A percentile compares a stretch with the other conserved stretches of the same genome.
These are phyloP conservation scores for Neodiprion fabricii DNA, from an alignment of 1,140 invertebrate genomes.

Conservation along the genomic window DNA sequence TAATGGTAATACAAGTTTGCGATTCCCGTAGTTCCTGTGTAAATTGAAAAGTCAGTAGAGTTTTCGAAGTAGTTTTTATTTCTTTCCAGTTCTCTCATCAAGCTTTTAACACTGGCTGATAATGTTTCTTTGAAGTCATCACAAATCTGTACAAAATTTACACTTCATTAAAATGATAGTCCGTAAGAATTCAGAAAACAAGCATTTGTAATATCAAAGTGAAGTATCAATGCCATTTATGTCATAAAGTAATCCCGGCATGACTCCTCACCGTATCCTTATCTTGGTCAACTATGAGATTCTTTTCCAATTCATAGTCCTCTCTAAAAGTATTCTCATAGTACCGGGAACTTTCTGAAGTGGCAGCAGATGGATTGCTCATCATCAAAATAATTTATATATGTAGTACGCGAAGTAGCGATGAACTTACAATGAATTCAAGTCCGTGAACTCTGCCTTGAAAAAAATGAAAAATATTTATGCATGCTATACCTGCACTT, in stretches of 20 bases:
- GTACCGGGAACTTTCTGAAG: constrained; percentile 26
- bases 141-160: constrained; percentile 36
- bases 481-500: too few relatives aligned
- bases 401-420: too few relatives aligned
- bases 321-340: constrained; percentile 40
- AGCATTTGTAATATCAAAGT: constrained; percentile 13
- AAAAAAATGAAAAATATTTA: too few relatives aligned
- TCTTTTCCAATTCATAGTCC: constrained; percentile 27
- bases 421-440: too few relatives aligned
- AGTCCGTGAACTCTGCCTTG: too few relatives aligned
- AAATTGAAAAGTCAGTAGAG: constrained; percentile 57
- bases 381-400: background rate
- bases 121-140: constrained; percentile 39
- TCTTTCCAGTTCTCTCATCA: constrained; percentile 39
- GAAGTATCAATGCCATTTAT: background rate
- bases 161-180: constrained; percentile 15
- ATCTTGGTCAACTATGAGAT: constrained; percentile 25
- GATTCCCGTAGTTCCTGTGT: constrained; percentile 64
- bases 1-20: constrained; percentile 64
- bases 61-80: constrained; percentile 41
- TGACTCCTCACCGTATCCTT: constrained; percentile 32
- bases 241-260: too few relatives aligned
- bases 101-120: constrained; percentile 26
- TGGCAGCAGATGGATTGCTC: background rate
- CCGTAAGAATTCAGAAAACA: constrained; percentile 1